Evolutionary conservation across 2,113 vertebrate genomes (phyloP).

Genomic region (Pao palembangensis): DNA sequence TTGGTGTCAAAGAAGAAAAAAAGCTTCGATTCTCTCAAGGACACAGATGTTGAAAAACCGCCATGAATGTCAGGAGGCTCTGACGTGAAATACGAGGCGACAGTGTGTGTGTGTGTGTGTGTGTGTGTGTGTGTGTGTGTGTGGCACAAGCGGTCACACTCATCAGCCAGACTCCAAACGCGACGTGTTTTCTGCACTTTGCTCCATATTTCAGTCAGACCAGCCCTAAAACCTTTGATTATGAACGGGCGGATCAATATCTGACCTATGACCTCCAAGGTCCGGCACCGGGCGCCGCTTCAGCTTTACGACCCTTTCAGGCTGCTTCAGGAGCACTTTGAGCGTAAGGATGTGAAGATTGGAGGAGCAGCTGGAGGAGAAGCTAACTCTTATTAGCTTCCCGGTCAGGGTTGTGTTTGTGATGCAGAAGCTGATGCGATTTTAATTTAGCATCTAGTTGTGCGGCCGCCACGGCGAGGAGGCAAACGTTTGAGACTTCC

Average conservation of each 20-base stretch:
- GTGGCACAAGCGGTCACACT: background rate
- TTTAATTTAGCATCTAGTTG: background rate
- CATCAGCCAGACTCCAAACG: background rate
- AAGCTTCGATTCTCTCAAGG: background rate
- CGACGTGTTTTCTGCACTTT: no score
- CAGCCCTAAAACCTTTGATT: constrained; percentile 58
- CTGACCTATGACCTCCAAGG: constrained; percentile 68
- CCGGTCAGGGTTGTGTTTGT: constrained; percentile 3
- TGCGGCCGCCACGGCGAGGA: background rate
- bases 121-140: background rate
- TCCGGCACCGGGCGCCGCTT: constrained; percentile 68
- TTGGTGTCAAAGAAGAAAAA: no score
- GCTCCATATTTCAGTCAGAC: constrained; percentile 34
- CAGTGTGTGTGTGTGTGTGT: constrained; percentile 1
- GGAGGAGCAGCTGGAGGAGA: background rate
- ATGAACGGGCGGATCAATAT: constrained; percentile 69
- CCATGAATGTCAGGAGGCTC: constrained; percentile 47
- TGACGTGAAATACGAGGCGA: constrained; percentile 31
- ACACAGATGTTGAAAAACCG: constrained; percentile 10
- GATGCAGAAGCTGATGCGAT: constrained; percentile 10
- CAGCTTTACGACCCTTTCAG: constrained; percentile 66
- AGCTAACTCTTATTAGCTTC: constrained; percentile 34
- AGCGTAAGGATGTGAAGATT: constrained; percentile 44
- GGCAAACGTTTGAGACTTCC: constrained; percentile 10
- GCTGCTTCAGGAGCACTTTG: constrained; percentile 59